Evolutionary conservation across 92 coral and sea anemone species (phyloP).

Genomic region (Plumapathes pennacea): DNA sequence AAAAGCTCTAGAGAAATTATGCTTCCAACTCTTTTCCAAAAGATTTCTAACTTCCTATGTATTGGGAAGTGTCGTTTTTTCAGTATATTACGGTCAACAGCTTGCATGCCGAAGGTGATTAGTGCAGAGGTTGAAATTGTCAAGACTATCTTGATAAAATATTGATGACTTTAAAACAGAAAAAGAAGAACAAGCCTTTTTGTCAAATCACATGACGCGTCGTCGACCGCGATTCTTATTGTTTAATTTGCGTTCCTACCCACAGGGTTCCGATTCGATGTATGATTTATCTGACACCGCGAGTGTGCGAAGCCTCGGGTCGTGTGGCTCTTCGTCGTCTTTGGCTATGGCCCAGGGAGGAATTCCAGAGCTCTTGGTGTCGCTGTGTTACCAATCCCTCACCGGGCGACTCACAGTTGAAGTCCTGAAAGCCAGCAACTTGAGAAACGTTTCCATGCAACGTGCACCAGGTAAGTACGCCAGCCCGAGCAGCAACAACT

Average conservation of each 20-base stretch:
- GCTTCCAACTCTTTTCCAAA: no score
- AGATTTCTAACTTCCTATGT: no score
- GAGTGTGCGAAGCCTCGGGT: slow-evolving; percentile 83
- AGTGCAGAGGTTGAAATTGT: no score
- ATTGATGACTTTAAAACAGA: no score
- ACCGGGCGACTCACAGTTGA: slow-evolving; percentile 98
- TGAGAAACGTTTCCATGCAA: slow-evolving; percentile 94
- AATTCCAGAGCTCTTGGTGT: slow-evolving; percentile 90
- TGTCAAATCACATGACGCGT: no score
- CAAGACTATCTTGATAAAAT: no score
- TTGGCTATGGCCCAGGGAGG: slow-evolving; percentile 96
- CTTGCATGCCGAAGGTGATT: no score
- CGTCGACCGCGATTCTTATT: neutral
- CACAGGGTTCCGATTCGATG: slow-evolving; percentile 96
- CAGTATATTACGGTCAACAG: no score
- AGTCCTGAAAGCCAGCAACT: slow-evolving; percentile 95
- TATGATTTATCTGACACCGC: slow-evolving; percentile 96
- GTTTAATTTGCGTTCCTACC: neutral
- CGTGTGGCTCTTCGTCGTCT: slow-evolving; percentile 88
- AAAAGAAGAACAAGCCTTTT: no score
- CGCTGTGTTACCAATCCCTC: slow-evolving; percentile 95
- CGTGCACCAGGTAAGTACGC: slow-evolving; percentile 90
- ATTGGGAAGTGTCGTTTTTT: no score
- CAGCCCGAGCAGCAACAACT: no score
- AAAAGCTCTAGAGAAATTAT: no score